Evolutionary conservation across 2,113 vertebrate genomes (phyloP).

Genomic region (Chiloscyllium plagiosum): DNA sequence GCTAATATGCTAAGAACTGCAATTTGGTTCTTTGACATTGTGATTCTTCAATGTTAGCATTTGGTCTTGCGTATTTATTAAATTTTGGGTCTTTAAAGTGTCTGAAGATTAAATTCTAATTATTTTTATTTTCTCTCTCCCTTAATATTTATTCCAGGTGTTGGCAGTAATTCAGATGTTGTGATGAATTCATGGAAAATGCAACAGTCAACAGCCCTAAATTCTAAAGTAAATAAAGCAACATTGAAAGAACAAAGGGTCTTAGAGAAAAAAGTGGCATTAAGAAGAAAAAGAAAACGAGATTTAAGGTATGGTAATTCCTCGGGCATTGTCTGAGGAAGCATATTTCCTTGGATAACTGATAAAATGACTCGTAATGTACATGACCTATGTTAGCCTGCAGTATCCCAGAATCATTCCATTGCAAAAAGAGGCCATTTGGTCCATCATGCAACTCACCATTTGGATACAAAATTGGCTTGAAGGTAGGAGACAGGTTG

Average conservation of each 20-base stretch:
- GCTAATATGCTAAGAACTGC: background rate
- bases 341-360: background rate
- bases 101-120: background rate
- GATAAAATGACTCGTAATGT: background rate
- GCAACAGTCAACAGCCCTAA: background rate
- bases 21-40: background rate
- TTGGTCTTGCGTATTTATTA: background rate
- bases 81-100: background rate
- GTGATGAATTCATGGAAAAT: background rate
- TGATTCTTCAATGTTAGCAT: background rate
- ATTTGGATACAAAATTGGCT: no score
- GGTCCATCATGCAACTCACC: no score
- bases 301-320: conserved; percentile 69
- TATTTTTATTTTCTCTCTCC: background rate
- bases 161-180: background rate
- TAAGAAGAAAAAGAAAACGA: conserved; percentile 84
- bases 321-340: background rate
- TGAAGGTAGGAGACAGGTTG: no score
- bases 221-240: conserved; percentile 22
- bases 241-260: conserved; percentile 61
- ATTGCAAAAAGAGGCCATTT: no score
- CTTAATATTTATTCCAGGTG: background rate
- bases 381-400: background rate
- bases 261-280: conserved; percentile 93
- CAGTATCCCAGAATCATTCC: no score